These are phyloP conservation scores for Acanthurus leucopareius DNA, from an alignment of 2,797 vertebrate species.

Conservation along the genomic window DNA sequence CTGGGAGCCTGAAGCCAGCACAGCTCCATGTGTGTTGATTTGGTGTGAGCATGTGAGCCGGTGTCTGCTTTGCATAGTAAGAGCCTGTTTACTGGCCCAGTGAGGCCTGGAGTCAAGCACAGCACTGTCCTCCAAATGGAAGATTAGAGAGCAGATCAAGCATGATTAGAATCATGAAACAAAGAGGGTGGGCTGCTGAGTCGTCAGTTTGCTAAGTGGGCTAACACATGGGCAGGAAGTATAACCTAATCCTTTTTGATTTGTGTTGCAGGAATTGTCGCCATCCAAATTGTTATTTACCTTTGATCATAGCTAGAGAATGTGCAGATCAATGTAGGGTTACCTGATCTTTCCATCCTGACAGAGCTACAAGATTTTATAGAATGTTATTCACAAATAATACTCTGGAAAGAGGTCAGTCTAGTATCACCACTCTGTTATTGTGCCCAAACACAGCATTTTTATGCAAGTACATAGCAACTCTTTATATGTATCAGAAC, in stretches of 20 bases:
- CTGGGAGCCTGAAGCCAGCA: slow-evolving; percentile 56
- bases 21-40: slow-evolving; percentile 58
- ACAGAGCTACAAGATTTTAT: not conserved
- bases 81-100: slow-evolving; percentile 74
- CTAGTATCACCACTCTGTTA: not conserved
- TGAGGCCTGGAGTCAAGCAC: slow-evolving; percentile 64
- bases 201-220: slow-evolving; percentile 65
- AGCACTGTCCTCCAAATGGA: slow-evolving; percentile 65
- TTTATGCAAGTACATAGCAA: not conserved
- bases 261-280: slow-evolving; percentile 18
- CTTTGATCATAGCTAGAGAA: slow-evolving; percentile 9
- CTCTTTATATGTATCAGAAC: not conserved
- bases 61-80: slow-evolving; percentile 77
- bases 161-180: slow-evolving; percentile 73
- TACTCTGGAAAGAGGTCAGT: not conserved
- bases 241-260: slow-evolving; percentile 31
- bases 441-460: slow-evolving; percentile 1
- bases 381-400: slow-evolving; percentile 13
- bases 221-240: slow-evolving; percentile 43
- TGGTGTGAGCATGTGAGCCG: slow-evolving; percentile 60
- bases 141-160: slow-evolving; percentile 81
- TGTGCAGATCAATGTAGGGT: slow-evolving; percentile 10
- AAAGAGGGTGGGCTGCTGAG: slow-evolving; percentile 57
- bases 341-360: slow-evolving; percentile 1
- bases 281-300: slow-evolving; percentile 26